Evolutionary conservation across 2,797 vertebrate species (phyloP).

Genomic region (Darevskia nairensis): DNA sequence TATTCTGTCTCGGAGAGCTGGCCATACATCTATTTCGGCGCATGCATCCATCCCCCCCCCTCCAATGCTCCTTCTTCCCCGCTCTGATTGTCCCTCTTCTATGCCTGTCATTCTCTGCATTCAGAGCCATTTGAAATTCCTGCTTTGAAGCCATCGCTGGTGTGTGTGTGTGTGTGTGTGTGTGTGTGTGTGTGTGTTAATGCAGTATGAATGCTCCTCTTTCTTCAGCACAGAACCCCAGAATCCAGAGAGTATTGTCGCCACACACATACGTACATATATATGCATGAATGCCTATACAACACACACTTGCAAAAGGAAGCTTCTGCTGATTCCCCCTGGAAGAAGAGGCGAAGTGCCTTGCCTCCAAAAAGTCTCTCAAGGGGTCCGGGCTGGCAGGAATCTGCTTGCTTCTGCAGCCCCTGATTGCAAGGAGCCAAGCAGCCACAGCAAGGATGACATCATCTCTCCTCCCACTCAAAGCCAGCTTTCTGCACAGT

Average conservation of each 20-base stretch:
- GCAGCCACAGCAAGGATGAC: not conserved
- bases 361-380: too few species aligned
- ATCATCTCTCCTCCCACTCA: not conserved
- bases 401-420: too few species aligned
- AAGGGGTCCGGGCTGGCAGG: not conserved
- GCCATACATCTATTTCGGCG: not conserved
- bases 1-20: not conserved
- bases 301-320: too few species aligned
- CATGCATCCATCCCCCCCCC: too few species aligned
- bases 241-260: too few species aligned
- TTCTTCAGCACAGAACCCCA: not conserved
- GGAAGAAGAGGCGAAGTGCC: not conserved
- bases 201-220: too few species aligned
- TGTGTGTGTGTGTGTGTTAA: too few species aligned
- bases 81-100: not conserved
- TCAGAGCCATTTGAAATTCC: not conserved
- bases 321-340: not conserved
- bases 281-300: too few species aligned
- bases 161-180: too few species aligned
- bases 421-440: not conserved
- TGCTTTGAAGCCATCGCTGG: not conserved
- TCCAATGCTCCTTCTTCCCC: not conserved
- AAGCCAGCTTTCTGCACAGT: not conserved
- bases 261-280: too few species aligned
- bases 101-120: not conserved